Conservation (phyloP, 2,888 invertebrate species). For the Smittia sp. region DNA sequence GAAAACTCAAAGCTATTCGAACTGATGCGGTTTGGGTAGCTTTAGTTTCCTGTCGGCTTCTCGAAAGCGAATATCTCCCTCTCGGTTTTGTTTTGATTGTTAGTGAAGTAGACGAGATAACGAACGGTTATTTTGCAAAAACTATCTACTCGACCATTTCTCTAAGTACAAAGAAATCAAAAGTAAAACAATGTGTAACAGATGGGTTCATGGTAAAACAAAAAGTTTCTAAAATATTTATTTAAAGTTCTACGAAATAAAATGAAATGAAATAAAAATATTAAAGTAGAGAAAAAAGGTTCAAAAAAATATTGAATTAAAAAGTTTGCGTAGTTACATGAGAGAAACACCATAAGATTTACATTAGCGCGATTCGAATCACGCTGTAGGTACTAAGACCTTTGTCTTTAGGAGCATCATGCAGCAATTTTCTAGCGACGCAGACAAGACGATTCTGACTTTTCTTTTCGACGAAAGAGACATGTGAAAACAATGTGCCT, state of each 20-base stretch:
- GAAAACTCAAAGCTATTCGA: no score
- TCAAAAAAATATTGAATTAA: slow-evolving; percentile 3
- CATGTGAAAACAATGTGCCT: slow-evolving; percentile 36
- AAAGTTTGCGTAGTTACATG: not conserved
- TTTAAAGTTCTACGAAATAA: not conserved
- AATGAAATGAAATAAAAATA: not conserved
- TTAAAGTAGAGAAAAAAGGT: not conserved
- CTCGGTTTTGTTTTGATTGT: not conserved
- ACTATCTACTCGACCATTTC: slow-evolving; percentile 27
- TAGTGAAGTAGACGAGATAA: not conserved
- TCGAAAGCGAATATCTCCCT: not conserved
- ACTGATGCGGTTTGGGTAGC: no score
- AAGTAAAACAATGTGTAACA: slow-evolving; percentile 13
- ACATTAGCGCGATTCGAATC: not conserved
- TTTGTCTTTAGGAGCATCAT: not conserved
- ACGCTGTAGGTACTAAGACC: slow-evolving; percentile 22
- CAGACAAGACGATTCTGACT: slow-evolving; percentile 11
- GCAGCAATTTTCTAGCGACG: not conserved
- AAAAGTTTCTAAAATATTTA: not conserved
- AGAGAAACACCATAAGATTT: slow-evolving; percentile 24
- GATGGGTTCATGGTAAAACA: slow-evolving; percentile 22
- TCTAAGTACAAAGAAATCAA: slow-evolving; percentile 39
- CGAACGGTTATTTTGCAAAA: not conserved
- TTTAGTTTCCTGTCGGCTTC: no score
- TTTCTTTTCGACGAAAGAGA: not conserved